Conservation (phyloP, 1,140 invertebrate genomes). For the Metopolophium dirhodum region DNA sequence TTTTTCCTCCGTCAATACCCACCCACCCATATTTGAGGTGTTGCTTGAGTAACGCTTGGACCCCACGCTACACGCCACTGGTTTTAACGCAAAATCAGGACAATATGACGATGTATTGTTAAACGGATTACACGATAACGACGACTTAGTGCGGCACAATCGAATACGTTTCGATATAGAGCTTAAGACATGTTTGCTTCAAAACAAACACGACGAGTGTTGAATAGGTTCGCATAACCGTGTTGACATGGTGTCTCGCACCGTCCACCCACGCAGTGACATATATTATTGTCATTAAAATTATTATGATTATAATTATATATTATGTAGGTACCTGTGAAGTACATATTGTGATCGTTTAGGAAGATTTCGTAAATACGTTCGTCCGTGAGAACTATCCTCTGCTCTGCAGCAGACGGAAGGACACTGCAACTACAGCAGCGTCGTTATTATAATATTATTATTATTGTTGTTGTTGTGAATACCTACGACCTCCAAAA, state of each 20-base stretch:
- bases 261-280: background rate
- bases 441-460: background rate
- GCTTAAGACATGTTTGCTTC: background rate
- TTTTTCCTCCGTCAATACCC: no score
- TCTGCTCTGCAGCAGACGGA: background rate
- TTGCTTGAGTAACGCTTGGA: no score
- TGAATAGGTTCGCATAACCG: background rate
- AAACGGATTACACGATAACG: background rate
- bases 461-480: background rate
- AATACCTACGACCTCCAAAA: background rate
- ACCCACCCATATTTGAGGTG: no score
- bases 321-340: background rate
- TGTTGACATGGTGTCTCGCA: background rate
- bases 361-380: background rate
- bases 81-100: no score
- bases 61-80: no score
- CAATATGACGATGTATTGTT: no score
- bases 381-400: background rate
- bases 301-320: background rate
- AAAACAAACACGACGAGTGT: background rate
- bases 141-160: background rate
- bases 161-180: background rate
- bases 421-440: background rate
- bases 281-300: background rate
- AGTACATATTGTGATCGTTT: background rate